Evolutionary conservation across 35 echinoderm and acorn worm species (phyloP).

Genomic region (Heliocidaris tuberculata): DNA sequence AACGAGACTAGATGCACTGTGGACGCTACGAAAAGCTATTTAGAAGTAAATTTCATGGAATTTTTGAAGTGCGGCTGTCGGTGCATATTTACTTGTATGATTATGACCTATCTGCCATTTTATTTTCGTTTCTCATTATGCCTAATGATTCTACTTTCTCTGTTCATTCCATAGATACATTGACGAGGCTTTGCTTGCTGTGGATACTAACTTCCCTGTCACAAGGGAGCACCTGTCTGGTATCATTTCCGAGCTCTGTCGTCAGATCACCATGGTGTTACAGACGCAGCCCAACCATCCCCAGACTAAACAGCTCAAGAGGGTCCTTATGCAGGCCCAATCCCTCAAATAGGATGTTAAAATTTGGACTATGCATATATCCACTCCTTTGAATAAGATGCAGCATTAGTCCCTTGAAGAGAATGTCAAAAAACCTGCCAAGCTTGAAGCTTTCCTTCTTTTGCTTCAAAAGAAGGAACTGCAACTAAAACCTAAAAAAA

Average conservation of each 20-base stretch:
- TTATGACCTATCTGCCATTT: too few species aligned
- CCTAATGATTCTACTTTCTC: too few species aligned
- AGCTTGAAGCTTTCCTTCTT: not conserved
- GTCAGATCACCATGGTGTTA: conserved; percentile 47
- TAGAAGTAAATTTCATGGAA: too few species aligned
- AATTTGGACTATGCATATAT: not conserved
- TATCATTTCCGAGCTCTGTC: conserved; percentile 57
- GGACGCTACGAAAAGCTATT: too few species aligned
- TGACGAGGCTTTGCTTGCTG: conserved; percentile 63
- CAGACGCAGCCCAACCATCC: conserved; percentile 37
- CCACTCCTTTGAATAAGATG: not conserved
- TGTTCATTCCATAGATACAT: conserved; percentile 58
- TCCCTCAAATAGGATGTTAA: conserved; percentile 32
- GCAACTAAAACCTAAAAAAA: not conserved
- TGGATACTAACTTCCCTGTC: conserved; percentile 56
- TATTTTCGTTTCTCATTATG: too few species aligned
- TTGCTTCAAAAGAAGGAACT: not conserved
- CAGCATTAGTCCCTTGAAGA: not conserved
- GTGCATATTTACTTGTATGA: too few species aligned
- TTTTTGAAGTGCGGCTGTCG: too few species aligned
- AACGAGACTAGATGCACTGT: too few species aligned
- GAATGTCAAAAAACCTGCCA: not conserved
- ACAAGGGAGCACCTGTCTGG: conserved; percentile 69
- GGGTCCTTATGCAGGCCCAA: conserved; percentile 50
- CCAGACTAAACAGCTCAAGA: conserved; percentile 53